Conservation (phyloP, 2,113 vertebrate species). For the Austrofundulus limnaeus region DNA sequence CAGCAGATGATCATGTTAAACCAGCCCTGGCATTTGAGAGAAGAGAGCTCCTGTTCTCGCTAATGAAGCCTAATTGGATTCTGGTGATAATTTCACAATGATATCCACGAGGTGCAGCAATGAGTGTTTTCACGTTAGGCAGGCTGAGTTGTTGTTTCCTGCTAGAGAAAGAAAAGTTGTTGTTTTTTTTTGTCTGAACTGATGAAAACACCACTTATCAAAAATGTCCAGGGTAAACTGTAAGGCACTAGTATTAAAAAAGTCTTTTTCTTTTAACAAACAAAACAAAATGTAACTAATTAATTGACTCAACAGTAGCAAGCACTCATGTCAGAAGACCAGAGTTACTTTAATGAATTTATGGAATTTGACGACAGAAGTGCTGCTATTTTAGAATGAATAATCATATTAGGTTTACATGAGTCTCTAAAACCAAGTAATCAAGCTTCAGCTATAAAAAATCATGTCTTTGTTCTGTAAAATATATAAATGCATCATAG, state of each 20-base stretch:
- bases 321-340: too few species aligned
- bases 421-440: slow-evolving; percentile 3
- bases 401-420: neutral
- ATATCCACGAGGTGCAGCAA: slow-evolving; percentile 73
- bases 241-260: slow-evolving; percentile 31
- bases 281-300: slow-evolving; percentile 1
- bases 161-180: slow-evolving; percentile 21
- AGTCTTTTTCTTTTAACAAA: slow-evolving; percentile 53
- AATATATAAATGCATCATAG: slow-evolving; percentile 43
- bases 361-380: neutral
- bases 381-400: neutral
- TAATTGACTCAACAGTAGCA: neutral
- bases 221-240: slow-evolving; percentile 31
- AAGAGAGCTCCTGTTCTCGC: slow-evolving; percentile 67
- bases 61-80: slow-evolving; percentile 79
- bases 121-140: slow-evolving; percentile 32
- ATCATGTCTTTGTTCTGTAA: slow-evolving; percentile 3
- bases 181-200: slow-evolving; percentile 39
- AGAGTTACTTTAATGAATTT: neutral
- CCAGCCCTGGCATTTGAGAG: slow-evolving; percentile 52
- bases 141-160: slow-evolving; percentile 26
- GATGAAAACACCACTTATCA: slow-evolving; percentile 52
- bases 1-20: slow-evolving; percentile 72
- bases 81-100: slow-evolving; percentile 70
- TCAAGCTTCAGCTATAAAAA: neutral